Evolutionary conservation across 2,113 vertebrate genomes (phyloP).

Genomic region (Phalacrocorax aristotelis): DNA sequence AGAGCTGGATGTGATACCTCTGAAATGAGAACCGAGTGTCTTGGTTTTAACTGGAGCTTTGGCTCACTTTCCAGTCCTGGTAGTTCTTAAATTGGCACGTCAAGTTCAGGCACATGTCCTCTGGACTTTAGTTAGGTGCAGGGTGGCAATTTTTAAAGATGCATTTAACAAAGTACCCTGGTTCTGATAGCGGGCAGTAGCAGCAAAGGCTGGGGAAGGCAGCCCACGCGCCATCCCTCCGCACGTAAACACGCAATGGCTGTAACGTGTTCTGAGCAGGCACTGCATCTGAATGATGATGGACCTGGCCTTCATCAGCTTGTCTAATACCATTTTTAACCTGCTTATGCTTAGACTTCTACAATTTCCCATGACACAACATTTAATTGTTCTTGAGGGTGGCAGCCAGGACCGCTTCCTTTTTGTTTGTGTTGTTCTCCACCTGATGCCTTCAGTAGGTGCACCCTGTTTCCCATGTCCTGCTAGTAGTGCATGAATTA

Average conservation of each 20-base stretch:
- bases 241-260: rapidly evolving
- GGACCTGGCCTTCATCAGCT: neutral
- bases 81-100: neutral
- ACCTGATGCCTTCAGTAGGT: neutral
- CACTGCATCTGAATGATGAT: rapidly evolving
- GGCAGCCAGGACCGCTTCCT: neutral
- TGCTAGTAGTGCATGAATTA: neutral
- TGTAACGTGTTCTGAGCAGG: neutral
- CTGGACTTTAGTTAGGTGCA: neutral
- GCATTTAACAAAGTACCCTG: neutral
- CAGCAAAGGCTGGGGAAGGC: neutral
- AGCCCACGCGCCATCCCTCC: rapidly evolving
- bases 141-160: neutral
- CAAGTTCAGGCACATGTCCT: neutral
- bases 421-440: neutral
- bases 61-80: neutral
- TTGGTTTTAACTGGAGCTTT: neutral
- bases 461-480: neutral
- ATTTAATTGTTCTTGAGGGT: neutral
- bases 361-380: rapidly evolving
- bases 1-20: neutral
- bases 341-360: neutral
- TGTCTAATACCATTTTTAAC: neutral
- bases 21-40: neutral
- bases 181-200: rapidly evolving